Conservation (phyloP, 1,140 invertebrate species). For the Gryllus bimaculatus region DNA sequence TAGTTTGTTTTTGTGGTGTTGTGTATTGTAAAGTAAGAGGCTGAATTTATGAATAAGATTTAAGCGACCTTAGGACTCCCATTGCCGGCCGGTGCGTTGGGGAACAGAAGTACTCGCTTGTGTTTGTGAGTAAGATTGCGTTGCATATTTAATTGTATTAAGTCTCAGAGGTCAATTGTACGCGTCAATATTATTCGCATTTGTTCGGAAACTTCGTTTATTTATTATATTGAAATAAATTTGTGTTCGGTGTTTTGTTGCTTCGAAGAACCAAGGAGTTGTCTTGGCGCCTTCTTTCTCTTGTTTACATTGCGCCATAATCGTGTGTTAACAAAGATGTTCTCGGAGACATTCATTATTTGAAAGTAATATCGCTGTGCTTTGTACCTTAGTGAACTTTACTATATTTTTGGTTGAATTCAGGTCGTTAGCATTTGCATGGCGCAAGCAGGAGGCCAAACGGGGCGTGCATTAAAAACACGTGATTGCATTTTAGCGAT, state of each 20-base stretch:
- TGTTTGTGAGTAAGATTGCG: constrained; percentile 7
- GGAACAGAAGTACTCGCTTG: background rate
- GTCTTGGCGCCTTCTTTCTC: constrained; percentile 10
- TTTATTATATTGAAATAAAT: background rate
- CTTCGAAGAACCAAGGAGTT: background rate
- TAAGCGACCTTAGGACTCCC: constrained; percentile 17
- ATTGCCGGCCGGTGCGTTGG: constrained; percentile 27
- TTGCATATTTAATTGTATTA: background rate
- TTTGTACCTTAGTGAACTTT: too few relatives aligned
- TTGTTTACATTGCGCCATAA: constrained; percentile 12
- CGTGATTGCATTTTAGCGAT: background rate
- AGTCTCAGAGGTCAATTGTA: too few relatives aligned
- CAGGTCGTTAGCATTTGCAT: too few relatives aligned
- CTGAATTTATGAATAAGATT: constrained; percentile 8
- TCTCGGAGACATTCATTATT: too few relatives aligned
- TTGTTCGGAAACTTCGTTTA: too few relatives aligned
- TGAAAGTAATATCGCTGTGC: too few relatives aligned
- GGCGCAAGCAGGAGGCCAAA: background rate
- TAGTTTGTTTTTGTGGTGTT: constrained; percentile 12
- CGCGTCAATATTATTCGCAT: too few relatives aligned
- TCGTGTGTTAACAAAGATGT: background rate
- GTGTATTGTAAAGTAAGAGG: background rate
- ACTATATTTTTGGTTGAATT: too few relatives aligned
- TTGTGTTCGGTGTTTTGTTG: background rate
- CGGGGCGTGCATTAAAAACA: background rate